Conservation (phyloP, 1,140 invertebrate species). For the Cherax quadricarinatus region DNA sequence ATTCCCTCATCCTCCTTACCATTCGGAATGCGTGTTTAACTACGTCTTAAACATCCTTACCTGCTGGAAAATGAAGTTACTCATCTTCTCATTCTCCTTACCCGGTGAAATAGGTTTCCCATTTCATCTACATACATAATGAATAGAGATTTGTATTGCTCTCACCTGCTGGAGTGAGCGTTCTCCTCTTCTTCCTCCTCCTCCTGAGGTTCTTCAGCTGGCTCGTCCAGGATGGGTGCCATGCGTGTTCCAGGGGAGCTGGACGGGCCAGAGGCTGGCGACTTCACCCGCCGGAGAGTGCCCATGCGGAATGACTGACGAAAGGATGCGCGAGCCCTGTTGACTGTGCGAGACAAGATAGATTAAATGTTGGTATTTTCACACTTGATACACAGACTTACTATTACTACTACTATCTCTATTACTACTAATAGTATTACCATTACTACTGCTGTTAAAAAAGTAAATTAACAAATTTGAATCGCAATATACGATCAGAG, state of each 20-base stretch:
- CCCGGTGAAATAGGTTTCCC: no score
- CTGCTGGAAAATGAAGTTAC: neutral
- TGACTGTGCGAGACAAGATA: constrained; percentile 78
- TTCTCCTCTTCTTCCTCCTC: constrained; percentile 35
- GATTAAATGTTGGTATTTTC: no score
- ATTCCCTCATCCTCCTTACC: neutral
- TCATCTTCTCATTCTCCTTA: no score
- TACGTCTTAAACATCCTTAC: neutral
- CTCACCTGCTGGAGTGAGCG: constrained; percentile 13
- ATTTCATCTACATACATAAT: no score
- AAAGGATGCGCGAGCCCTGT: constrained; percentile 83
- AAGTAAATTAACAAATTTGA: no score
- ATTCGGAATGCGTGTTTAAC: neutral
- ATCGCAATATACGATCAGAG: no score
- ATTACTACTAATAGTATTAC: no score
- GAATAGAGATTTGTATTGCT: no score
- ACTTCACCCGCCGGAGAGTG: constrained; percentile 76
- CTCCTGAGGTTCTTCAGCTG: constrained; percentile 74
- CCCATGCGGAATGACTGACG: constrained; percentile 77
- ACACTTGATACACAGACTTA: no score
- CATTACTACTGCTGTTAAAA: no score
- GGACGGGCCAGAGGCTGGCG: constrained; percentile 74
- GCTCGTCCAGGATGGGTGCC: constrained; percentile 76
- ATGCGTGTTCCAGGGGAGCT: constrained; percentile 60
- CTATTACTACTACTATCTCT: no score